Evolutionary conservation across 2,113 vertebrate species (phyloP), one percentile per base, ranked within the genome.

Genomic region (Lepisosteus oculatus): DNA sequence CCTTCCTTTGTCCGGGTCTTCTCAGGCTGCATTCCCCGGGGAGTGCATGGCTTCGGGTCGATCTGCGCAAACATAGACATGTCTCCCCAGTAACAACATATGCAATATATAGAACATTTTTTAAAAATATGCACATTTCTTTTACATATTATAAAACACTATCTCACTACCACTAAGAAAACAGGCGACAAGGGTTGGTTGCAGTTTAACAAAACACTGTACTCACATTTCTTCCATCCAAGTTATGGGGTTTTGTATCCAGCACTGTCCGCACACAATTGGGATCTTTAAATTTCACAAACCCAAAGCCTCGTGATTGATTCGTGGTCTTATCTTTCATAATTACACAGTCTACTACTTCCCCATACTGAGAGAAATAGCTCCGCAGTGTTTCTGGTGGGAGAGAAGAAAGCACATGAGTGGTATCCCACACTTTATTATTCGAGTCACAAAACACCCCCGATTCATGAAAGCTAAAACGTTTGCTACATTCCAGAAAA

Each of bases 291-390:
- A 99, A 99, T 87, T 99, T 99, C 83, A 99, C 97, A 90, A 99
- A 99, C 81, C 97, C 97, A 84, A 99, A 99, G 72, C 97, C 97
- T 88, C 97, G 93, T 61, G 97, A 99, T 83, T 99, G 97, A 92
- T 99, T 99, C 88, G 97, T 99, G 47, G 95, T 98, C 92, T 99
- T 99, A 85, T 99, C 97, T 91, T 99, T 99, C 97, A 99, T 99
- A 86, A 99, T 99, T 82, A 99, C 97, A 85, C 97, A 99, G 90
- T 99, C 97, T 73, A 99, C 96, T 7, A 99, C 97, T 84, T 99
- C 97, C 74, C 97, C 97, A 90, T 98, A 99, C 65, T 99, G 97
- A 75, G 96, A 99, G 85, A 99, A 99, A 89, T 99, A 99, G 89
- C 93, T 95, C 82, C 96, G 94, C 76, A 99, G 93, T 6, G 96